Evolutionary conservation across 2,888 invertebrate species (phyloP).

Genomic region (Hirtodrosophila cameraria): DNA sequence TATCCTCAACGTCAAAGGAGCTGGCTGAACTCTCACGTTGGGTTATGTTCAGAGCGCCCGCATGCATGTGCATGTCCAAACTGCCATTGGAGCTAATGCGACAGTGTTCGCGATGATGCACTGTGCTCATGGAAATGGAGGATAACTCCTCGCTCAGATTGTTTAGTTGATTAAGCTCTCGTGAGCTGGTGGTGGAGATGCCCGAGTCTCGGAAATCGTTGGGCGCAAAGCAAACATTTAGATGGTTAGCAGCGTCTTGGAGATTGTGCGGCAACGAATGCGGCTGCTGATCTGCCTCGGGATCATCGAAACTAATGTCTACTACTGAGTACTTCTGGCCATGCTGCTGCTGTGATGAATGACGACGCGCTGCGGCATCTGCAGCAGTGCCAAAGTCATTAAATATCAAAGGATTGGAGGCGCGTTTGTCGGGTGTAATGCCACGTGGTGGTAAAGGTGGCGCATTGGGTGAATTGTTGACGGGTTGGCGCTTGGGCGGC

Average conservation of each 20-base stretch:
- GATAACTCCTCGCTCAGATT: slow-evolving; percentile 81
- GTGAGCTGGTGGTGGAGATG: slow-evolving; percentile 83
- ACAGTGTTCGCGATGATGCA: slow-evolving; percentile 80
- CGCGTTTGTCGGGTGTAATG: slow-evolving; percentile 85
- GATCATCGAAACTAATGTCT: slow-evolving; percentile 85
- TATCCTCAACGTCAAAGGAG: slow-evolving; percentile 82
- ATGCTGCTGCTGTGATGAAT: slow-evolving; percentile 74
- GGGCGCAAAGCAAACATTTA: slow-evolving; percentile 78
- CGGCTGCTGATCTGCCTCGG: slow-evolving; percentile 82
- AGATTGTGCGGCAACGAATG: slow-evolving; percentile 70
- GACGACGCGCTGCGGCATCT: slow-evolving; percentile 67
- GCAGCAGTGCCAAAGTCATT: slow-evolving; percentile 76
- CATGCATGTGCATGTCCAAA: slow-evolving; percentile 53
- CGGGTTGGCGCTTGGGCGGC: slow-evolving; percentile 85
- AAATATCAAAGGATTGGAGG: slow-evolving; percentile 83
- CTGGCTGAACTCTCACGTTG: slow-evolving; percentile 79
- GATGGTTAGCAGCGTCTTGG: slow-evolving; percentile 71
- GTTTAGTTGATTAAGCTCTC: slow-evolving; percentile 82
- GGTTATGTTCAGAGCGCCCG: slow-evolving; percentile 71
- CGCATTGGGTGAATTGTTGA: slow-evolving; percentile 85
- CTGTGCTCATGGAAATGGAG: slow-evolving; percentile 70
- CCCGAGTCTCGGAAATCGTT: slow-evolving; percentile 84
- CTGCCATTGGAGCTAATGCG: slow-evolving; percentile 76
- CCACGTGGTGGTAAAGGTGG: slow-evolving; percentile 93
- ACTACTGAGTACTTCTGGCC: slow-evolving; percentile 84